Evolutionary conservation across 1,140 invertebrate genomes (phyloP).

Genomic region (Calliopsis andreniformis): DNA sequence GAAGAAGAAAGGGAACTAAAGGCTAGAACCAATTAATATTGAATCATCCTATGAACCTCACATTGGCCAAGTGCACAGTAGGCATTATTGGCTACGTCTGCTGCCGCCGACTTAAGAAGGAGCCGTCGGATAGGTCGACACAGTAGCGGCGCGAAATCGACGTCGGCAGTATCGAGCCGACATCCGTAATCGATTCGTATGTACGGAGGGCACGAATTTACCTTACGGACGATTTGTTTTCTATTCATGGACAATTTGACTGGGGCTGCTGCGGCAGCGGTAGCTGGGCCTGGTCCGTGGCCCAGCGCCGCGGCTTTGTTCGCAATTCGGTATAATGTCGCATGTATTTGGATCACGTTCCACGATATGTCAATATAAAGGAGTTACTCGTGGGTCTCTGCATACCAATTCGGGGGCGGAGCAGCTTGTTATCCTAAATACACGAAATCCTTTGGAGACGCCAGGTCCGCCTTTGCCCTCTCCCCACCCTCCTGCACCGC

Average conservation of each 20-base stretch:
- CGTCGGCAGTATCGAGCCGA: slow-evolving; percentile 32
- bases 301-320: slow-evolving; percentile 66
- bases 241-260: slow-evolving; percentile 78
- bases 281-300: neutral
- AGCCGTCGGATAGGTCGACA: neutral
- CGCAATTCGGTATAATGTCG: slow-evolving; percentile 79
- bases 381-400: slow-evolving; percentile 76
- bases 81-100: too few relatives aligned
- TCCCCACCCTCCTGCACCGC: slow-evolving; percentile 34
- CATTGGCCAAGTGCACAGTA: too few relatives aligned
- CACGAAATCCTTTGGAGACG: slow-evolving; percentile 81
- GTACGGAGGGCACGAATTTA: slow-evolving; percentile 48
- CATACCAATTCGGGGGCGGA: slow-evolving; percentile 79
- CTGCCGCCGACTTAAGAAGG: too few relatives aligned
- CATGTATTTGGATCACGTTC: slow-evolving; percentile 83
- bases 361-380: slow-evolving; percentile 82
- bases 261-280: slow-evolving; percentile 59
- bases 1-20: too few relatives aligned
- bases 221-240: slow-evolving; percentile 76
- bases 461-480: slow-evolving; percentile 64
- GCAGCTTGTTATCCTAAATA: slow-evolving; percentile 82
- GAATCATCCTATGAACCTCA: too few relatives aligned
- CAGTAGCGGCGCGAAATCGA: slow-evolving; percentile 1
- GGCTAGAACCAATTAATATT: too few relatives aligned
- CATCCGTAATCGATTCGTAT: slow-evolving; percentile 57